phyloP scores from a whole-genome alignment of 2,888 invertebrate genomes.

The Torymus tubicola region DNA sequence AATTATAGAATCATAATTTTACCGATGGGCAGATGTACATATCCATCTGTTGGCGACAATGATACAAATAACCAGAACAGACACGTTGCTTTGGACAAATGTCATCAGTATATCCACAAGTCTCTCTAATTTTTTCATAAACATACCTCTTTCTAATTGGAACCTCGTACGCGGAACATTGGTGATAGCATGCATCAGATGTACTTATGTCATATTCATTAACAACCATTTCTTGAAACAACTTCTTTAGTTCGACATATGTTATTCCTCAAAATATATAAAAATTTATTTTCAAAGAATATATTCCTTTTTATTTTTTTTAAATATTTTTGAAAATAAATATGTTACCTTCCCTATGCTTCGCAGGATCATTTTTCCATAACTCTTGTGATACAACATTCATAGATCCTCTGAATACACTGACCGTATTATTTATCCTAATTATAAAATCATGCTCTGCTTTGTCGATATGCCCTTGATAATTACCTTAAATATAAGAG shows the following conservation, averaged over 20 bases:
- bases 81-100: not conserved
- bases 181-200: not conserved
- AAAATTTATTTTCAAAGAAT: not conserved
- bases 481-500: not conserved
- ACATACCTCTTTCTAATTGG: too few relatives aligned
- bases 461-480: not conserved
- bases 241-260: not conserved
- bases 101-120: not conserved
- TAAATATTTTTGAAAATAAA: too few relatives aligned
- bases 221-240: slow-evolving; percentile 17
- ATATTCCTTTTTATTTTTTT: not conserved
- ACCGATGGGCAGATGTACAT: slow-evolving; percentile 16
- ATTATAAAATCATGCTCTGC: not conserved
- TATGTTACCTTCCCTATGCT: too few relatives aligned
- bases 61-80: not conserved
- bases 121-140: too few relatives aligned
- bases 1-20: not conserved
- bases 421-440: not conserved
- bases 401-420: not conserved
- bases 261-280: slow-evolving; percentile 1
- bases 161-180: not conserved
- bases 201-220: slow-evolving; percentile 19
- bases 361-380: too few relatives aligned
- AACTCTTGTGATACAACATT: not conserved
- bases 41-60: not conserved